Base-by-base conservation (phyloP, 2,888 invertebrate genomes). In the Himalopsyche anomala region DNA sequence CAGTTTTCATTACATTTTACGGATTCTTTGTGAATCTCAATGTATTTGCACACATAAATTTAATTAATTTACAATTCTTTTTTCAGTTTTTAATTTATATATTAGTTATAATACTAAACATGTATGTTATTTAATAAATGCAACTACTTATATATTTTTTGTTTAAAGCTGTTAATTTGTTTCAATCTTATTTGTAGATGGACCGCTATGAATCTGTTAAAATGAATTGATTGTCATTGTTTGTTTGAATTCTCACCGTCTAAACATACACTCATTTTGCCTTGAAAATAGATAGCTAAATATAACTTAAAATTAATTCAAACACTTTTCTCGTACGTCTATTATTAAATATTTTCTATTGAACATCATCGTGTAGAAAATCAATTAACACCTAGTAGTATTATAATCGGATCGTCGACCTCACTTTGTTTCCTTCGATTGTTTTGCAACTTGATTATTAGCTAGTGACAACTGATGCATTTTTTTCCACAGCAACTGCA, bases 351-450 rank as follows among this genome's bases (percentile, higher is more conserved):
- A 62, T 62, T 62, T 62, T 62, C 62, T 19, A 62, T 19, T 62
- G 62, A 62, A 62, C 19, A 62, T 28, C 11, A 6, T 4, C 62
- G 28, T 62, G 62, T 62, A 62, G 19, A 62, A 62, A 62, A 62
- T 62, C 28, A 62, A 62, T 62, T 62, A 3, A 62, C 62, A 62
- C 62, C 62, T 62, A 19, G n/a, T 62, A 19, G 8, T 62, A 19
- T 62, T 62, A 62, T 62, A 19, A 62, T 62, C 62, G 11, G 62
- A 62, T 62, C 62, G 62, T 19, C 62, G 62, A 62, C 62, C 62
- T 62, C 19, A 19, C 28, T 62, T 19, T 62, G 62, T 62, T 62
- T 62, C 62, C 62, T 19, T 62, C 62, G 62, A 62, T 62, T 62
- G 62, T 62, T 62, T 62, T 62, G 62, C 62, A 62, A 62, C 28